These are phyloP conservation scores for Dicranocentrus wangi DNA, from an alignment of 2,888 invertebrate species.

Conservation along the genomic window DNA sequence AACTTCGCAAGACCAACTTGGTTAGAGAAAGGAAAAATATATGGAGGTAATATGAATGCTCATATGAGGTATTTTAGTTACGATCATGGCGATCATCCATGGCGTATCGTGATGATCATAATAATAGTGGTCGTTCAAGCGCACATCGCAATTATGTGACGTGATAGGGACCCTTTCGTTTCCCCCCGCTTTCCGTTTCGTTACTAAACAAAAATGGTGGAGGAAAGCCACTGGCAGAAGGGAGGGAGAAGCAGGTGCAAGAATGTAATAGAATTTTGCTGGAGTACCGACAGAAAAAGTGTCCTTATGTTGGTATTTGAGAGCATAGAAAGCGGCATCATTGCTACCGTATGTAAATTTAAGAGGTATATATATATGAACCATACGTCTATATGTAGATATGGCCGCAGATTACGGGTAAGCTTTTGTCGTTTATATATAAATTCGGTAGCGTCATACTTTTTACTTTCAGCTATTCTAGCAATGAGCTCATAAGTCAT, in stretches of 20 bases:
- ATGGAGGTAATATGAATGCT: neutral
- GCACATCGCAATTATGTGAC: constrained; percentile 2
- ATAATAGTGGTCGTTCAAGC: neutral
- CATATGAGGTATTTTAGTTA: neutral
- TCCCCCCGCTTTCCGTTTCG: neutral
- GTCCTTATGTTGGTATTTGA: neutral
- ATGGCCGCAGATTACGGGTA: too few relatives aligned
- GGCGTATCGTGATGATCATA: neutral
- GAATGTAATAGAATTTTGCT: neutral
- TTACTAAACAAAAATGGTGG: neutral
- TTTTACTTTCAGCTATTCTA: too few relatives aligned
- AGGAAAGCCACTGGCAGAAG: neutral
- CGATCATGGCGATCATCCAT: neutral
- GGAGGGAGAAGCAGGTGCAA: neutral
- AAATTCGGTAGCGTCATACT: too few relatives aligned
- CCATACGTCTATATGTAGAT: too few relatives aligned
- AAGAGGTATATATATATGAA: too few relatives aligned
- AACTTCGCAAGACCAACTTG: too few relatives aligned
- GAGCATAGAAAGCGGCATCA: too few relatives aligned
- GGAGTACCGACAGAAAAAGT: neutral
- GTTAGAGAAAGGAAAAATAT: too few relatives aligned
- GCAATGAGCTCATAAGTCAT: neutral
- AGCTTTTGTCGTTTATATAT: too few relatives aligned
- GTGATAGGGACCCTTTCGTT: neutral
- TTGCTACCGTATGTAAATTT: too few relatives aligned